Conservation (phyloP, 2,113 vertebrate species). For the Brachionichthys hirsutus region DNA sequence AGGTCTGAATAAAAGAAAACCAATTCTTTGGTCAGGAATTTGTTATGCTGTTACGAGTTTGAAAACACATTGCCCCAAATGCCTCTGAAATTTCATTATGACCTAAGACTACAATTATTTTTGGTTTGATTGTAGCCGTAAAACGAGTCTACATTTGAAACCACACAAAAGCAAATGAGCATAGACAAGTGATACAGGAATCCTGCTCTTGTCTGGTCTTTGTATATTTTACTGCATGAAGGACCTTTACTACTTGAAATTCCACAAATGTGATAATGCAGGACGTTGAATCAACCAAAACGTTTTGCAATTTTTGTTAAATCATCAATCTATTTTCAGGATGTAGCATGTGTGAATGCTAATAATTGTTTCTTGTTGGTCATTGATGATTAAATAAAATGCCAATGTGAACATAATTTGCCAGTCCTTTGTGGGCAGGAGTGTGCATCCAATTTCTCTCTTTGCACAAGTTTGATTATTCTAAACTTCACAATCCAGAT, state of each 20-base stretch:
- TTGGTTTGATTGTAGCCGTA: slow-evolving; percentile 32
- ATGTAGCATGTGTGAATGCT: slow-evolving; percentile 58
- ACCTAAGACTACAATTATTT: slow-evolving; percentile 41
- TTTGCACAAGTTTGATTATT: slow-evolving; percentile 26
- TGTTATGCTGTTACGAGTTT: slow-evolving; percentile 36
- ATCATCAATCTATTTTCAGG: slow-evolving; percentile 64
- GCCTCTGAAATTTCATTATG: slow-evolving; percentile 38
- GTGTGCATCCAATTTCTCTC: slow-evolving; percentile 46
- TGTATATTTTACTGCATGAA: slow-evolving; percentile 18
- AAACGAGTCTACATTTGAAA: slow-evolving; percentile 28
- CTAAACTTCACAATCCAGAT: slow-evolving; percentile 36
- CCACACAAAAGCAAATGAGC: slow-evolving; percentile 28
- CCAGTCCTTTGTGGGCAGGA: slow-evolving; percentile 37
- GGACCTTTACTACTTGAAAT: slow-evolving; percentile 43
- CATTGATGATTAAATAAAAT: slow-evolving; percentile 69
- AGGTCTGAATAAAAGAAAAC: slow-evolving; percentile 46
- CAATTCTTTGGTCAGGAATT: slow-evolving; percentile 45
- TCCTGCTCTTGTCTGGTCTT: slow-evolving; percentile 29
- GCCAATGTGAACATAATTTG: slow-evolving; percentile 41
- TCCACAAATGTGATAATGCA: slow-evolving; percentile 36
- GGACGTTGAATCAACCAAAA: slow-evolving; percentile 39
- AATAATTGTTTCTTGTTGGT: slow-evolving; percentile 75
- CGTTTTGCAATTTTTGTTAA: slow-evolving; percentile 61
- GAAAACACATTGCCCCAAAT: slow-evolving; percentile 25
- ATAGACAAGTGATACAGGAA: slow-evolving; percentile 29